phyloP scores from a whole-genome alignment of 2,113 vertebrate species.

The Nansenia antarctica region DNA sequence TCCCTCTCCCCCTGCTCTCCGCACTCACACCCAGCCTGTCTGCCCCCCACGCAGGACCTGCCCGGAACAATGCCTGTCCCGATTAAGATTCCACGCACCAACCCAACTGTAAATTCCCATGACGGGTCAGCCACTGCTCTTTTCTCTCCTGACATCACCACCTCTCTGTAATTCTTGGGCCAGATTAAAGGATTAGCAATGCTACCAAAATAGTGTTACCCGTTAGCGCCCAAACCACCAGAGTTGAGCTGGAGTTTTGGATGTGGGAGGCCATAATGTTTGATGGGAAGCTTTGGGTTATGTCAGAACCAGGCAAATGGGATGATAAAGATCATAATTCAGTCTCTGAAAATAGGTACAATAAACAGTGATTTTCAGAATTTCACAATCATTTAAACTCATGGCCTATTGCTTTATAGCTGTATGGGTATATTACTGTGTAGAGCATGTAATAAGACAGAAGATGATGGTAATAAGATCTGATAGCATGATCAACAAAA shows the following conservation, averaged over 20 bases:
- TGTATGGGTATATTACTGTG: too few species aligned
- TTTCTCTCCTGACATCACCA: constrained; percentile 76
- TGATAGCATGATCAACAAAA: constrained; percentile 42
- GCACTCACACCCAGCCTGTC: constrained; percentile 44
- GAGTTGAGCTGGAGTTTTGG: constrained; percentile 15
- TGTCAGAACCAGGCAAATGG: neutral
- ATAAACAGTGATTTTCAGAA: neutral
- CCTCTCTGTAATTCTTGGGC: constrained; percentile 64
- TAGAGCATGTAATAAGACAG: neutral
- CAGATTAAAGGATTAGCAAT: constrained; percentile 73
- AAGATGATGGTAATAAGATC: constrained; percentile 39
- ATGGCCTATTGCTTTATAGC: neutral
- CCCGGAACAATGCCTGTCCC: constrained; percentile 60
- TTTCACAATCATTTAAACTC: neutral
- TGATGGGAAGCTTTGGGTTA: neutral
- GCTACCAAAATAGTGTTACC: constrained; percentile 58
- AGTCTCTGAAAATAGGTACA: neutral
- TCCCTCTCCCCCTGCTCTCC: constrained; percentile 16
- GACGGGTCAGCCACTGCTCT: constrained; percentile 60
- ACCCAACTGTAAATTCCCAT: constrained; percentile 78
- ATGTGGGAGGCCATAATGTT: neutral
- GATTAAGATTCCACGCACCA: constrained; percentile 77
- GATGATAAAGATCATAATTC: neutral
- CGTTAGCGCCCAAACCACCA: constrained; percentile 17
- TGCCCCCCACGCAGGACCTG: constrained; percentile 56